These are phyloP conservation scores for Stegophylla sp. DNA, from an alignment of 2,888 invertebrate species.

Conservation along the genomic window DNA sequence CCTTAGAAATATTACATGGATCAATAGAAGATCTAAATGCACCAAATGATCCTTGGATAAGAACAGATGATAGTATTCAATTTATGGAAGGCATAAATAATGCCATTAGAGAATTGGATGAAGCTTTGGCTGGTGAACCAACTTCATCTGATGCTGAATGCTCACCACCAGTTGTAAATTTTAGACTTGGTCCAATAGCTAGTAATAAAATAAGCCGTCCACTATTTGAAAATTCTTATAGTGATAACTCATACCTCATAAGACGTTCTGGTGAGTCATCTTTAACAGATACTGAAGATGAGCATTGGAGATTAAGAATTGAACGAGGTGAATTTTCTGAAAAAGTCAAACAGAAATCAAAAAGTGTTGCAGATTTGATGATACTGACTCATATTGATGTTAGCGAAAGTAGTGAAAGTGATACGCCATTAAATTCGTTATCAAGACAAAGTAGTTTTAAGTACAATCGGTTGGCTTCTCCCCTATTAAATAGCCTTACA, in stretches of 20 bases:
- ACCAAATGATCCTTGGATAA: slow-evolving; percentile 41
- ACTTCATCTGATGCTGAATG: slow-evolving; percentile 51
- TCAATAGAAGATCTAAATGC: slow-evolving; percentile 70
- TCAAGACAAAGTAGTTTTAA: slow-evolving; percentile 61
- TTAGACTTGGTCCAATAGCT: slow-evolving; percentile 64
- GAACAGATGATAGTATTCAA: slow-evolving; percentile 65
- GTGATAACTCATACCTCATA: slow-evolving; percentile 27
- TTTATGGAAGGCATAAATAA: slow-evolving; percentile 71
- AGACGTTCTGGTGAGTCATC: slow-evolving; percentile 64
- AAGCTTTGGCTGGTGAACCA: slow-evolving; percentile 66
- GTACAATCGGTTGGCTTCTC: slow-evolving; percentile 62
- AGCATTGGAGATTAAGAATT: slow-evolving; percentile 70
- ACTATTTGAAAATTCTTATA: slow-evolving; percentile 40
- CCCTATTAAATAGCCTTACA: slow-evolving; percentile 63
- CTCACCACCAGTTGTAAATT: slow-evolving; percentile 63
- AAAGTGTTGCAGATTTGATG: slow-evolving; percentile 74
- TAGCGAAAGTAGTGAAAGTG: slow-evolving; percentile 69
- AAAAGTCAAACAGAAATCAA: slow-evolving; percentile 73
- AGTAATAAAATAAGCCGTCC: slow-evolving; percentile 57
- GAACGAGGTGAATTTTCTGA: slow-evolving; percentile 68
- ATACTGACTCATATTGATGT: slow-evolving; percentile 73
- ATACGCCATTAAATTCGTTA: slow-evolving; percentile 62
- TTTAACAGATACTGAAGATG: slow-evolving; percentile 72
- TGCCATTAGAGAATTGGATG: slow-evolving; percentile 72
- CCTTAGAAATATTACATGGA: slow-evolving; percentile 73